Evolutionary conservation across 2,797 vertebrate genomes (phyloP), one percentile per base, ranked within the genome.

Genomic region (Takifugu ocellatus): DNA sequence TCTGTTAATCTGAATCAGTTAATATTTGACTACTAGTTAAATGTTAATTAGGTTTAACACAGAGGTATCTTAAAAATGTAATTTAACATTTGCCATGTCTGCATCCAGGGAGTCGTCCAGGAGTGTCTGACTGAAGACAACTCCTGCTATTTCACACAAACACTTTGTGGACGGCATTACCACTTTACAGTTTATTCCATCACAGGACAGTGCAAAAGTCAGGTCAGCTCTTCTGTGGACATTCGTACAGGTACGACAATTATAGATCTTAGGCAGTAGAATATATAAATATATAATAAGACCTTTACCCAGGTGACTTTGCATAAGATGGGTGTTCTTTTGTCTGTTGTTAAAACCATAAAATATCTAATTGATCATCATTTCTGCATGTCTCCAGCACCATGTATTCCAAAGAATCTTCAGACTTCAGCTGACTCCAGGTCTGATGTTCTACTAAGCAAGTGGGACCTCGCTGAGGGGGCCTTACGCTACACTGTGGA

Each of bases 321-420:
- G 21, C 21, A 21, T 21, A 21, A 21, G 21, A 21, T 21, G 21
- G 21, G 21, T 21, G 12, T 33, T n/a, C 44, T n/a, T 5, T 6
- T 45, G 44, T n/a, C 15, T 9, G 24, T 12, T 12, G 25, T 24
- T 15, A 5, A 36, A 39, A 50, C 0, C 33, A 51, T 8, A 31
- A 21, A 47, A 58, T 24, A 27, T 1, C 10, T 24, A 25, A 62
- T 53, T 15, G 1, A 16, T 49, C 2, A 8, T 43, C 27, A 56
- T 3, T 6, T 49, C 21, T 24, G 0, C 6, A 3, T 61, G n/a
- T 62, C 39, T 67, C 47, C 79, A 94, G 93, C 91, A 10, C 93
- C 93, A 0, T 94, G 93, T 51, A 81, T 86, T 26, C 88, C 91
- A 0, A 43, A 61, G n/a, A 90, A 90, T 54, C 16, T 93, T 70